Base-by-base conservation (phyloP, 1,140 invertebrate genomes). In the Rhopalosiphum padi region DNA sequence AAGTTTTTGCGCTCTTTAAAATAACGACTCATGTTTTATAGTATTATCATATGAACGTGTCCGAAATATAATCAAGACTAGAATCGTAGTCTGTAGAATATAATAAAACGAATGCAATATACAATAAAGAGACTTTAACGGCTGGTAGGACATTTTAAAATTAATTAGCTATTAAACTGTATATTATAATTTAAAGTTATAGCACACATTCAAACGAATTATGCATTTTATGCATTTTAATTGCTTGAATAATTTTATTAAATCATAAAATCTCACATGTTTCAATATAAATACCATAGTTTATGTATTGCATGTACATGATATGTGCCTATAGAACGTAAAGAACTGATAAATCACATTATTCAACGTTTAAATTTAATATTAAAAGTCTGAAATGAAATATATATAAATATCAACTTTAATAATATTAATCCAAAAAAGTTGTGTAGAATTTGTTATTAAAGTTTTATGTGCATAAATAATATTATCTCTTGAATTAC, bases 401-500 rank as follows among this genome's bases (percentile, higher is more conserved):
- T 83, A 83, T 37, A 3, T 9, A 15, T 86, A 86, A 41, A 86
- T 46, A 46, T 86, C 25, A 9, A 43, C 41, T 86, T 43, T 25
- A 43, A 43, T 5, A 41, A 85, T 85, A 85, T 85, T 85, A 41
- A 85, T 85, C 23, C 22, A 15, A 25, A 85, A 85, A 85, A 43
- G 37, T 85, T 85, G 8, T 30, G 23, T 85, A 85, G 37, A 85
- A 85, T 85, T 85, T 25, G 83, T 43, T 87, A 48, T 87, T 11
- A 87, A 87, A 87, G 7, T 87, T 87, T 1, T 46, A 87, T 30
- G 85, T 25, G 18, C 30, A 48, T 87, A 87, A 87, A 87, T 87
- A 46, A 87, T n/a, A 87, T 46, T 87, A 46, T 87, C 25, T 87
- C 25, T 46, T n/a, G 43, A 87, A 87, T 87, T 87, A 46, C 4